phyloP scores from a whole-genome alignment of 2,797 vertebrate genomes.

The Ataeniobius toweri region DNA sequence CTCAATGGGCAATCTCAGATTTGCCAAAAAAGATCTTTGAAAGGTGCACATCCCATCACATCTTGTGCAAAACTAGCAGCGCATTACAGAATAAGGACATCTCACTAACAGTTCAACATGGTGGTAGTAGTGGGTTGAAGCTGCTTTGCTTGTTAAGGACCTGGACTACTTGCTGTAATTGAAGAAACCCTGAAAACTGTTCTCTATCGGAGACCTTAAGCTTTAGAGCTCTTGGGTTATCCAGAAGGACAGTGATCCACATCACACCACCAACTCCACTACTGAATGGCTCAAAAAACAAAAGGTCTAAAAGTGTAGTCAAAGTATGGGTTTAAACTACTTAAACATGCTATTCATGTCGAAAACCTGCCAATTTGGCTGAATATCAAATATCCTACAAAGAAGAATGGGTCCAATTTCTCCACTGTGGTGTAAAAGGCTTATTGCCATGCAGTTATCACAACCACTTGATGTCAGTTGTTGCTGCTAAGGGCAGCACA shows the following conservation, averaged over 20 bases:
- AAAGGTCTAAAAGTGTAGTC: neutral
- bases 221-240: neutral
- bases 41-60: neutral
- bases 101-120: neutral
- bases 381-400: neutral
- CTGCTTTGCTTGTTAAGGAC: neutral
- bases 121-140: neutral
- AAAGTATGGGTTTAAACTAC: neutral
- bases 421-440: neutral
- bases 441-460: neutral
- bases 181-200: no score
- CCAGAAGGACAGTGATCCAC: neutral
- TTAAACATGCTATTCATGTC: neutral
- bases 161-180: neutral
- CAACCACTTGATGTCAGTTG: neutral
- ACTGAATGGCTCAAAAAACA: neutral
- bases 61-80: neutral
- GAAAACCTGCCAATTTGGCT: neutral
- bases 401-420: neutral
- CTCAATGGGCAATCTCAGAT: no score
- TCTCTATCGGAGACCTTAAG: neutral
- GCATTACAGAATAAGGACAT: neutral
- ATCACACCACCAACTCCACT: neutral
- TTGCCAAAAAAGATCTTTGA: neutral
- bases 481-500: neutral